phyloP scores from a whole-genome alignment of 2,888 invertebrate species.

The Notodonta ziczac region DNA sequence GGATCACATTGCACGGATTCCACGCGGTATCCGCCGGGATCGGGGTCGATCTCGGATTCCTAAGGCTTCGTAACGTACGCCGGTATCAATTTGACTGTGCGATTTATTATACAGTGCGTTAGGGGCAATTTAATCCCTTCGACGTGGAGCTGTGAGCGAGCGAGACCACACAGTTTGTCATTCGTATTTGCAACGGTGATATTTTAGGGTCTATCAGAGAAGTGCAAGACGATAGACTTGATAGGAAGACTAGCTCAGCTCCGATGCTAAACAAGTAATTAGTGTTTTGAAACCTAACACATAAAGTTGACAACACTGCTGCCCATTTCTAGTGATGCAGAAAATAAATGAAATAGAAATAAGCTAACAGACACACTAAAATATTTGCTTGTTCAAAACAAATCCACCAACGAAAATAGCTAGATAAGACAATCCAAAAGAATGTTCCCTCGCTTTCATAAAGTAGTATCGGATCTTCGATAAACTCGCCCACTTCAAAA shows the following conservation, averaged over 20 bases:
- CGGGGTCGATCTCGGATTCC: conserved; percentile 40
- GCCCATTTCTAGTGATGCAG: too few relatives aligned
- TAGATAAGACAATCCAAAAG: background rate
- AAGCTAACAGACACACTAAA: background rate
- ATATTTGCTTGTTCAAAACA: background rate
- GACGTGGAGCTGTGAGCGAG: conserved; percentile 12
- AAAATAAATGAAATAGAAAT: too few relatives aligned
- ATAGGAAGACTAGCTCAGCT: too few relatives aligned
- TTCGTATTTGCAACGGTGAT: conserved; percentile 19
- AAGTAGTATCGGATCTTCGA: conserved; percentile 22
- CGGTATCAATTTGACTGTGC: conserved; percentile 40
- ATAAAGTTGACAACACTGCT: too few relatives aligned
- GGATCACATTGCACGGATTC: conserved; percentile 48
- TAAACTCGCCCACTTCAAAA: conserved; percentile 18
- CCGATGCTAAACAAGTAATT: too few relatives aligned
- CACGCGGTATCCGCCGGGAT: conserved; percentile 39
- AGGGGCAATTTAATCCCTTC: conserved; percentile 17
- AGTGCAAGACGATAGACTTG: background rate
- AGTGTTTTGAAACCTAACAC: too few relatives aligned
- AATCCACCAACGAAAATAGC: background rate
- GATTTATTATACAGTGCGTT: conserved; percentile 38
- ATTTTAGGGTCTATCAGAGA: background rate
- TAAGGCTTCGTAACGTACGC: conserved; percentile 24
- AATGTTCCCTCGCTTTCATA: conserved; percentile 25
- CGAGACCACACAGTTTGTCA: conserved; percentile 23